These are phyloP conservation scores for Arion vulgaris DNA, from an alignment of 1,140 invertebrate genomes.

Conservation along the genomic window DNA sequence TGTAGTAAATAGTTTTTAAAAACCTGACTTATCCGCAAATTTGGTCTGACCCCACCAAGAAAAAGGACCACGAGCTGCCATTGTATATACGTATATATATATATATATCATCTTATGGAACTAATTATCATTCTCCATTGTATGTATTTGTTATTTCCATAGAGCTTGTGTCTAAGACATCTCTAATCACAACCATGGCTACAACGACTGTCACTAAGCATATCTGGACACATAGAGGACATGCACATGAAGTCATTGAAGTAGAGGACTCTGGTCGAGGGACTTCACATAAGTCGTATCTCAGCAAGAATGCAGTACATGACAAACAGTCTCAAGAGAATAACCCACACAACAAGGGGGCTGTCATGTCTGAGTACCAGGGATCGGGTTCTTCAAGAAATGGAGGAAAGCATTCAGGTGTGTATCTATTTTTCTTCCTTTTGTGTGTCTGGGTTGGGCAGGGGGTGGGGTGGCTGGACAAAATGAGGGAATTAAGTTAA, in stretches of 20 bases:
- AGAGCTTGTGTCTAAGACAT: neutral
- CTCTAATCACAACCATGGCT: neutral
- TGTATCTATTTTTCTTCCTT: neutral
- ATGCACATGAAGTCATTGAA: neutral
- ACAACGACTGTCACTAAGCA: neutral
- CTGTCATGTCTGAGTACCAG: neutral
- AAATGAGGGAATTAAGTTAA: too few relatives aligned
- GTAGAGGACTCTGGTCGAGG: neutral
- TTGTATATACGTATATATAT: too few relatives aligned
- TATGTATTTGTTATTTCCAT: too few relatives aligned
- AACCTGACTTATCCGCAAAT: too few relatives aligned
- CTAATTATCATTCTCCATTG: neutral
- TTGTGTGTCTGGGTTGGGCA: too few relatives aligned
- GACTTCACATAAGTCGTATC: neutral
- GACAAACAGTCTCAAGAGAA: neutral
- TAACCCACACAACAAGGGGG: neutral
- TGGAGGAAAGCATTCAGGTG: neutral
- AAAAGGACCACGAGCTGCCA: too few relatives aligned
- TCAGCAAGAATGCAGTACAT: neutral
- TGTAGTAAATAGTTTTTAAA: too few relatives aligned
- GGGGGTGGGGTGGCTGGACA: too few relatives aligned
- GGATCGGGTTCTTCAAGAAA: neutral
- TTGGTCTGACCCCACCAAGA: too few relatives aligned
- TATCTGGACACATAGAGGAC: slow-evolving; percentile 7
- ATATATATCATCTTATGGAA: too few relatives aligned